These are phyloP conservation scores for Amphipyra berbera DNA, from an alignment of 2,888 invertebrate genomes.

Conservation along the genomic window DNA sequence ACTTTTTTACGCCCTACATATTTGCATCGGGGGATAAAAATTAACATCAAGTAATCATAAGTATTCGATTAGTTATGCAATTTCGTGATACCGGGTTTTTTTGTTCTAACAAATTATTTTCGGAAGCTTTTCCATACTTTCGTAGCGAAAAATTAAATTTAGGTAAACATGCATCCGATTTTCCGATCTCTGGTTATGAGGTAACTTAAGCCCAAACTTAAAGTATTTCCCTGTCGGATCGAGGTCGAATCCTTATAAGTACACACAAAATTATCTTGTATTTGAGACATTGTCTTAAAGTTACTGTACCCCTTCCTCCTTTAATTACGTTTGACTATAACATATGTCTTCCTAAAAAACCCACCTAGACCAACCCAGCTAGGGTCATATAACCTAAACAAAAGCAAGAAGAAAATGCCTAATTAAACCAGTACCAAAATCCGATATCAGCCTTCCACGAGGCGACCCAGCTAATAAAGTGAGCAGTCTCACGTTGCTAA, in stretches of 20 bases:
- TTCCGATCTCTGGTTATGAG: no score
- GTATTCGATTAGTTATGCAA: no score
- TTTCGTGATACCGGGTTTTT: no score
- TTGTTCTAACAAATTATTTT: no score
- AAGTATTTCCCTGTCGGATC: not conserved
- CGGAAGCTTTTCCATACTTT: no score
- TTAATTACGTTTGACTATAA: not conserved
- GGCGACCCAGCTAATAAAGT: conserved; percentile 84
- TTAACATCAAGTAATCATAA: no score
- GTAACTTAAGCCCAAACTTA: not conserved
- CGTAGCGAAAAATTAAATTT: no score
- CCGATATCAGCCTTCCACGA: conserved; percentile 86
- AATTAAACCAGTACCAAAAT: conserved; percentile 88
- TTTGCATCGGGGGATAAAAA: no score
- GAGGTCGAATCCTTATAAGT: not conserved
- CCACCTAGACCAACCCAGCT: conserved; percentile 17
- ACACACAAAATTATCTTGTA: not conserved
- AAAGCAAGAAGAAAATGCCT: conserved; percentile 81
- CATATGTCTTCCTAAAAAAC: conserved; percentile 26
- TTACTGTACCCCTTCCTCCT: not conserved
- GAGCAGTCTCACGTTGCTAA: conserved; percentile 87
- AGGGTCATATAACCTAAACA: conserved; percentile 55
- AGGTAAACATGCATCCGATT: no score
- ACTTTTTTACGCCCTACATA: no score
- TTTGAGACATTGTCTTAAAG: not conserved